A percentile compares a stretch with the other conserved stretches of the same genome.
Conservation (phyloP, 1,140 invertebrate species). For the Oscheius sp. region DNA sequence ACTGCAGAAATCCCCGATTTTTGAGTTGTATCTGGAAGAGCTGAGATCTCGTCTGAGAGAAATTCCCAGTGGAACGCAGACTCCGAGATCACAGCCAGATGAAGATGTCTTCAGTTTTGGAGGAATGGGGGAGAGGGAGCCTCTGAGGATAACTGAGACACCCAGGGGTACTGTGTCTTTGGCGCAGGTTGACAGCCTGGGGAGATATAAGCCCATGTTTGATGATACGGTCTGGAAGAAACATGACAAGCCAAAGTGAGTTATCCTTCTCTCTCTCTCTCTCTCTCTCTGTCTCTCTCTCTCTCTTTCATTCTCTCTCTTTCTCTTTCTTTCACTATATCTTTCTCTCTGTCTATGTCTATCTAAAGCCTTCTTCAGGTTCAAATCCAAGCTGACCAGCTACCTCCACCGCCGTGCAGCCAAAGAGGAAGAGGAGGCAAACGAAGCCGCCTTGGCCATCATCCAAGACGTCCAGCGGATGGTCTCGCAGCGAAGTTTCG, state of each 20-base stretch:
- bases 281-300: background rate
- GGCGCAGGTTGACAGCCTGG: slow-evolving; percentile 21
- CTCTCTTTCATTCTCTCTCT: too few relatives aligned
- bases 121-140: background rate
- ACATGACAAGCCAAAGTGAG: background rate
- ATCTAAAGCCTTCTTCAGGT: background rate
- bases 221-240: background rate
- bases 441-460: slow-evolving; percentile 22
- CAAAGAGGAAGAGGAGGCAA: slow-evolving; percentile 26
- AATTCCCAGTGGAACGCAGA: background rate
- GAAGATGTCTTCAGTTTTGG: background rate
- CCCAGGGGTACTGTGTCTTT: background rate
- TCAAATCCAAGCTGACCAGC: slow-evolving; percentile 7
- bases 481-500: slow-evolving; percentile 12
- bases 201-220: slow-evolving; percentile 7
- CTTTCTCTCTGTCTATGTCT: too few relatives aligned
- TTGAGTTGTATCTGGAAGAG: background rate
- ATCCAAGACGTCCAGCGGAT: slow-evolving; percentile 27
- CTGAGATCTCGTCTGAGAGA: background rate
- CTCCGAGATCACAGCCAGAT: background rate
- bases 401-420: slow-evolving; percentile 6
- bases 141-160: background rate
- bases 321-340: too few relatives aligned
- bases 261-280: too few relatives aligned
- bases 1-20: background rate